These are phyloP conservation scores for Tychaedon coryphoeus DNA, from an alignment of 2,113 vertebrate genomes.

Conservation along the genomic window DNA sequence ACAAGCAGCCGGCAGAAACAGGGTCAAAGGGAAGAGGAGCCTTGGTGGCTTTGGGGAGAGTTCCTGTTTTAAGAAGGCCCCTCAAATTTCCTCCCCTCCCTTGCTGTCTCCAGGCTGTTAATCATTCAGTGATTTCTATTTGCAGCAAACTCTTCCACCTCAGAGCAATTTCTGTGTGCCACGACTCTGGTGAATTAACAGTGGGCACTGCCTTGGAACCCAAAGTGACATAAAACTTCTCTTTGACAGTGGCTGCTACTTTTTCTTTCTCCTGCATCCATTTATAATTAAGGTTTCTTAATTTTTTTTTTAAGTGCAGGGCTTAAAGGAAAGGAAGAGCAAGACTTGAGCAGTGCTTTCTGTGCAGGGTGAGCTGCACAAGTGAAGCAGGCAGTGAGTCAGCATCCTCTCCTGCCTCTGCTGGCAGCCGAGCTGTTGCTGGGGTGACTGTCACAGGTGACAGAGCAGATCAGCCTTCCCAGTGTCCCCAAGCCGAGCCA, in stretches of 20 bases:
- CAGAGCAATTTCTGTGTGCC: not conserved
- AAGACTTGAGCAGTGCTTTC: not conserved
- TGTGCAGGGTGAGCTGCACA: not conserved
- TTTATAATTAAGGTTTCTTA: not conserved
- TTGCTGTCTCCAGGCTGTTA: not conserved
- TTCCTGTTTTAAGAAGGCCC: not conserved
- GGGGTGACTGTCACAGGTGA: slow-evolving; percentile 60
- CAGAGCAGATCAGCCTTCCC: not conserved
- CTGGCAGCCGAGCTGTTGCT: slow-evolving; percentile 46
- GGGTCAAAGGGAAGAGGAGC: not conserved
- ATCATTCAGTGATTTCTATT: not conserved
- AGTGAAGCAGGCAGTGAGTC: slow-evolving; percentile 37
- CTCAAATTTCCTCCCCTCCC: not conserved
- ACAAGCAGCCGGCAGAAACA: not conserved
- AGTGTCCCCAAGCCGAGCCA: not conserved
- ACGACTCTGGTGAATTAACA: not conserved
- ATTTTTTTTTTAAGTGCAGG: not conserved
- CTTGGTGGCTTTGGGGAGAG: not conserved
- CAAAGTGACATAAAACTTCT: not conserved
- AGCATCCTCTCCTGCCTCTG: slow-evolving; percentile 53
- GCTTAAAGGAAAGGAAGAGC: not conserved
- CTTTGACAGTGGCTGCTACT: not conserved
- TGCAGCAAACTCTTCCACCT: not conserved
- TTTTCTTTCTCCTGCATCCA: fast-evolving
- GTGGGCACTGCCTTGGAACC: not conserved